These are phyloP conservation scores for Graptemys geographica DNA, from an alignment of 2,797 vertebrate species.

Conservation along the genomic window DNA sequence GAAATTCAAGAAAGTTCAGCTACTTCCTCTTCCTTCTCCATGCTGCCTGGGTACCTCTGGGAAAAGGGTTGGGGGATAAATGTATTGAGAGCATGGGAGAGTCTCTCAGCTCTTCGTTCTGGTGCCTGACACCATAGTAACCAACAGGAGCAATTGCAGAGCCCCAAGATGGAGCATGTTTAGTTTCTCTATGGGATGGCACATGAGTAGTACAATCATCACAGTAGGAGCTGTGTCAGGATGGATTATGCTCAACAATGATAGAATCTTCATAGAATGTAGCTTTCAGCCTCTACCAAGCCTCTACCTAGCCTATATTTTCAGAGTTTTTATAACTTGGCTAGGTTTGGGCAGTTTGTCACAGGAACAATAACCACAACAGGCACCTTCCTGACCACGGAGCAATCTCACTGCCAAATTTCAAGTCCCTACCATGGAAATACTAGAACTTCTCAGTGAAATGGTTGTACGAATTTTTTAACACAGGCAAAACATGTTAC, in stretches of 20 bases:
- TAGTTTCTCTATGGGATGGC: neutral
- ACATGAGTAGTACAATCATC: neutral
- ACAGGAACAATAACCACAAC: neutral
- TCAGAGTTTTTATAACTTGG: neutral
- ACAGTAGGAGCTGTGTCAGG: neutral
- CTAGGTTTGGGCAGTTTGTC: neutral
- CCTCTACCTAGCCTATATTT: neutral
- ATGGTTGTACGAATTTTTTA: neutral
- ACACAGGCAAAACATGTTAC: neutral
- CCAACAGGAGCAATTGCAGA: neutral
- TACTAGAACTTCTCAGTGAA: neutral
- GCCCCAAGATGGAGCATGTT: neutral
- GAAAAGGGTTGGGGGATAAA: neutral
- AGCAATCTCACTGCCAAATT: neutral
- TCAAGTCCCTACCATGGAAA: neutral
- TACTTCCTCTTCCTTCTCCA: neutral
- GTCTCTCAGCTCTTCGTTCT: neutral
- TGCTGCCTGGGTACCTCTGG: neutral
- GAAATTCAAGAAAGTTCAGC: neutral
- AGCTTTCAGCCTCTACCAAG: neutral
- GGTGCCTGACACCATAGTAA: constrained; percentile 26
- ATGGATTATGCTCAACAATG: neutral
- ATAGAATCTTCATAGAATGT: neutral
- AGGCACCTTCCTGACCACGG: neutral
- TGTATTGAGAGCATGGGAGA: neutral